Base-by-base conservation (phyloP, 1,140 invertebrate genomes). In the Cyclargus thomasi region DNA sequence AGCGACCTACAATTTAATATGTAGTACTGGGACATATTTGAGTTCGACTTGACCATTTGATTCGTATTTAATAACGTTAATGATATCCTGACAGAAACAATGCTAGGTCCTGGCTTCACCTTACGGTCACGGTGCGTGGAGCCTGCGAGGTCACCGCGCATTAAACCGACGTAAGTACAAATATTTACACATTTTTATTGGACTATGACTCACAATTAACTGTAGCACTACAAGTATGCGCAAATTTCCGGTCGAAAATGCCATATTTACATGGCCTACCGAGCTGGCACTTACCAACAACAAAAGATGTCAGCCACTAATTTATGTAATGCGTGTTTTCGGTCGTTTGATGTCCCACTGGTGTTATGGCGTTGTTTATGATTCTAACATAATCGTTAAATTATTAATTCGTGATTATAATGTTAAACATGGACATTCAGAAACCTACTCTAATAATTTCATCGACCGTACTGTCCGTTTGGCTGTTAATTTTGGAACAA, bases 171-270 rank as follows among this genome's bases (percentile, higher is more conserved):
- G 55, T 11, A 11, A 59, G 55, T 21, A 59, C 20, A 20, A 59
- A 59, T 59, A 59, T 59, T 59, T 20, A 20, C 55, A 59, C 55
- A 59, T 20, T 59, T 59, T 59, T 65, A 70, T 65, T 68, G 67
- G 29, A 22, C 55, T 67, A 67, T 68, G 70, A 74, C 70, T 76
- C 74, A 77, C 75, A 65, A 70, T 77, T 70, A 78, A 78, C 74
- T 70, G 59, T 73, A 71, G 69, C 70, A 74, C 67, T 67, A 62
- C 72, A 68, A 73, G 76, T 72, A 83, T 78, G 75, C 73, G 55
- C 70, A 72, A 70, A 69, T 76, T 78, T 81, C 79, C 80, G 81
- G 72, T 69, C 67, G 62, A 75, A 79, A 67, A 71, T 67, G 62
- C 78, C 70, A 68, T 71, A 70, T 69, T 71, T 70, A 63, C 63